A percentile compares a stretch with the other conserved stretches of the same genome.
Conservation (phyloP, 1,140 invertebrate genomes). For the Rhynchophorus ferrugineus region DNA sequence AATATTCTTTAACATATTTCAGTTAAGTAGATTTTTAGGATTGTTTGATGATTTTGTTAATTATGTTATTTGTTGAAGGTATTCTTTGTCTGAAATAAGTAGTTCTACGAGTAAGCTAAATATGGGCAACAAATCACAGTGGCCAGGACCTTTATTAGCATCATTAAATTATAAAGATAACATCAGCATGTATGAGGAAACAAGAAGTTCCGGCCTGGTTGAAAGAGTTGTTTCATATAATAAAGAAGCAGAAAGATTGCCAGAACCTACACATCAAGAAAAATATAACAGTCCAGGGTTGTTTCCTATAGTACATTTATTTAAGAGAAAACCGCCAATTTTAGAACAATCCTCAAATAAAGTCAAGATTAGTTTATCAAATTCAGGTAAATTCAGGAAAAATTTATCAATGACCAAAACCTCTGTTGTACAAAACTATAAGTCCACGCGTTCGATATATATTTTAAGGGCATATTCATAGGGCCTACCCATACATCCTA, state of each 20-base stretch:
- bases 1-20: too few species aligned
- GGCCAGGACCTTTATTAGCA: slow-evolving; percentile 30
- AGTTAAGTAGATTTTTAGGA: too few species aligned
- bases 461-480: too few species aligned
- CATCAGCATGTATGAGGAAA: slow-evolving; percentile 39
- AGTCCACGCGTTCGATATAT: too few species aligned
- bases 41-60: too few species aligned
- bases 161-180: slow-evolving; percentile 30
- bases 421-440: too few species aligned
- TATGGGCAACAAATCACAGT: slow-evolving; percentile 9
- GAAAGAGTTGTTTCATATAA: slow-evolving; percentile 42
- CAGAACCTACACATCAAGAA: slow-evolving; percentile 26
- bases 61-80: slow-evolving; percentile 19
- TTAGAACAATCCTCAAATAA: slow-evolving; percentile 29
- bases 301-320: slow-evolving; percentile 36
- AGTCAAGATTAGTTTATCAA: slow-evolving; percentile 39
- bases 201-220: slow-evolving; percentile 42
- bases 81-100: slow-evolving; percentile 27
- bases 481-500: too few species aligned
- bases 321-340: slow-evolving; percentile 34
- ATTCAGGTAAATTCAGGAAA: slow-evolving; percentile 35
- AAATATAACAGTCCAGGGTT: slow-evolving; percentile 37
- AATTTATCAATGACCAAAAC: neutral
- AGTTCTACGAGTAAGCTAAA: slow-evolving; percentile 14
- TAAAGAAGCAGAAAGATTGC: slow-evolving; percentile 30